Base-by-base conservation (phyloP, 37 sponge, comb jelly and placozoan genomes). In the Dysidea cf. avara region DNA sequence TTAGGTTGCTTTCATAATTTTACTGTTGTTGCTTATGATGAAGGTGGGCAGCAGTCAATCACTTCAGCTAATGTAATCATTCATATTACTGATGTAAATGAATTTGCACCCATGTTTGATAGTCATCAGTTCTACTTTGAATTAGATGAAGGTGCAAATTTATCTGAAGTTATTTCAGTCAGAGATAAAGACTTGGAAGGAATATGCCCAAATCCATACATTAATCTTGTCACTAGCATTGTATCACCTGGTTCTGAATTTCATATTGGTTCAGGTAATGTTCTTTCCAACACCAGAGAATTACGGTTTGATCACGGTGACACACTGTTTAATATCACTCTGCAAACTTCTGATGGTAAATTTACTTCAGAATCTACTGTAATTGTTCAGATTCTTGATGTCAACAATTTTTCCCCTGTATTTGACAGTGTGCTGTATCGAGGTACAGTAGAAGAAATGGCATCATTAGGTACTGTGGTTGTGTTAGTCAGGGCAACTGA, bases 331-430 rank as follows among this genome's bases (percentile, higher is more conserved):
- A 9, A 31, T 26, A 60, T 81, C 53, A 21, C n/a, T 3, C n/a
- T 53, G 29, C 63, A 53, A 53, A 72, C 81, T n/a, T 29, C 18
- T 6, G 81, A 81, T 39, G 64, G 71, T 22, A 61, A 70, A 39
- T 63, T 63, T 0, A 16, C 62, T 39, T 71, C 65, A 30, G 72
- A 56, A 5, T 72, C 64, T 16, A 71, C 72, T 37, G 70, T 86
- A 24, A 68, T 67, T 16, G 47, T 86, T 14, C 7, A 26, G 12
- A 74, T 86, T 11, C 28, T 28, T 48, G 86, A 86, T 48, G 59
- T 66, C 53, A 86, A 86, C 67, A 80, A 86, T 18, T 79, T 69
- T 68, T 1, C 33, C 17, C 86, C 86, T 0, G 6, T 20, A 29
- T 86, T 86, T 79, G 40, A 53, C 5, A 9, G 36, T 4, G 38